phyloP scores from a whole-genome alignment of 1,140 invertebrate species.

The Acromyrmex echinatior region DNA sequence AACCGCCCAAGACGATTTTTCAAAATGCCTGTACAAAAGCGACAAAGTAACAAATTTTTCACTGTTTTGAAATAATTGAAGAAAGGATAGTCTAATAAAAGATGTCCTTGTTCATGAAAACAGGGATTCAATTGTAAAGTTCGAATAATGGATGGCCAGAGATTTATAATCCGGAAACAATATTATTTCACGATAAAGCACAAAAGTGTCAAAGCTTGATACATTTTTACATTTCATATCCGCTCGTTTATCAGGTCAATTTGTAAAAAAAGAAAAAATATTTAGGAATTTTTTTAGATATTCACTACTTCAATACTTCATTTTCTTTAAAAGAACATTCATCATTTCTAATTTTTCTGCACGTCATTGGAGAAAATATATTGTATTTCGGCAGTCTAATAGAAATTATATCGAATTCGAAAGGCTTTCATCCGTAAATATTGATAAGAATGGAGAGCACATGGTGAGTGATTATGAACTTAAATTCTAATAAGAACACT shows the following conservation, averaged over 20 bases:
- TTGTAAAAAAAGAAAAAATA: neutral
- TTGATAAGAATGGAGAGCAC: too few relatives aligned
- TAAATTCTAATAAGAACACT: neutral
- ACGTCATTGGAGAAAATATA: constrained; percentile 40
- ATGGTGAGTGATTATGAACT: too few relatives aligned
- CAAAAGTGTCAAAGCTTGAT: neutral
- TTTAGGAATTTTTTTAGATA: neutral
- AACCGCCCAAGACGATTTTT: neutral
- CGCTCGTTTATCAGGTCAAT: neutral
- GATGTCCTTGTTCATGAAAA: neutral
- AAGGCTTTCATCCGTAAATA: constrained; percentile 52
- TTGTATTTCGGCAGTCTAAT: constrained; percentile 56
- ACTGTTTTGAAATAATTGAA: neutral
- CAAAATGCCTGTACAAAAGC: too few relatives aligned
- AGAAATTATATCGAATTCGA: constrained; percentile 55
- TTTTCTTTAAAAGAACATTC: neutral
- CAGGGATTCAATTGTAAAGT: neutral
- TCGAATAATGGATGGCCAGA: neutral
- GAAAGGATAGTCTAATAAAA: neutral
- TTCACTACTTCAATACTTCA: neutral
- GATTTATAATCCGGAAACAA: neutral
- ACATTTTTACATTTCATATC: neutral
- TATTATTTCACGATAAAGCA: neutral
- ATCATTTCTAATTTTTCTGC: constrained; percentile 55
- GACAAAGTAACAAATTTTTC: neutral